Base-by-base conservation (phyloP, 2,888 invertebrate species). In the Chaetoderma sp. region DNA sequence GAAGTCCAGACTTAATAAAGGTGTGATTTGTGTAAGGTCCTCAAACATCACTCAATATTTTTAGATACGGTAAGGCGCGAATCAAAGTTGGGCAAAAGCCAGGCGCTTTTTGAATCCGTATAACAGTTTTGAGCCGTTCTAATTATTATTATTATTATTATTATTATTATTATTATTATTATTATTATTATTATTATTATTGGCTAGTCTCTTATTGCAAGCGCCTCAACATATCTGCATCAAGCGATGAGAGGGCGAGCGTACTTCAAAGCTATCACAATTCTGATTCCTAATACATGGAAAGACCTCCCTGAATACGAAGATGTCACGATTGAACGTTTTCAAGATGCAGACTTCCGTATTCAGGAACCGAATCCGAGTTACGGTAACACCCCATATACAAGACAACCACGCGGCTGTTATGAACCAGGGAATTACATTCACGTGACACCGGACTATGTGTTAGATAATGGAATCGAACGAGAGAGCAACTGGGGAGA, bases 401-500 rank as follows among this genome's bases (percentile, higher is more conserved):
- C 65, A 0, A 23, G 33, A 36, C 65, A 65, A 23, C 65, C 65
- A 13, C 55, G 60, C 21, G 50, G 39, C 21, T 65, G 65, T 36
- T 60, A 60, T n/a, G 50, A 65, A 1, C 42, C 42, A 10, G 65
- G 65, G 16, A 33, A 60, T 16, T 65, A 60, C 56, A 60, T 60
- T 13, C 65, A 65, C 36, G 32, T 65, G 16, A 65, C 65, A 32
- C 65, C 60, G 13, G 30, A 54, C 21, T 65, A 18, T n/a, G 39
- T 64, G 8, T 21, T 21, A 47, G 21, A 18, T 21, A 18, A 18
- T 21, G 18, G 10, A 21, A n/a, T 18, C 18, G 47, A n/a, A n/a
- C n/a, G n/a, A n/a, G n/a, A n/a, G n/a, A n/a, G n/a, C n/a, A n/a
- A n/a, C n/a, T n/a, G n/a, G n/a, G n/a, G n/a, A n/a, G n/a, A n/a